Base-by-base conservation (phyloP, 2,797 vertebrate species). In the Pseudochaenichthys georgianus region DNA sequence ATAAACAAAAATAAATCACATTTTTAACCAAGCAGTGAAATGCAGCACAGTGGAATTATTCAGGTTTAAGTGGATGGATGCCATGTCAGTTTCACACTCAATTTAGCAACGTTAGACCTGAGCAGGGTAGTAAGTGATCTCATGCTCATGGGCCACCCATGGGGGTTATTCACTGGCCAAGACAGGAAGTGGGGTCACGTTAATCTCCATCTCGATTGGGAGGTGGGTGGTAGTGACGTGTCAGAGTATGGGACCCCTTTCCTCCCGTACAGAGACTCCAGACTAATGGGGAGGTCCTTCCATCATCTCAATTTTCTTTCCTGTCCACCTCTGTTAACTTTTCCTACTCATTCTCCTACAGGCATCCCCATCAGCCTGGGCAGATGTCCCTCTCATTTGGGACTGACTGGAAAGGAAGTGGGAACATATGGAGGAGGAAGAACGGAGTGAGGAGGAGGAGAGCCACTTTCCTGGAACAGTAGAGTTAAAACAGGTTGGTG, bases 361-460 rank as follows among this genome's bases (percentile, higher is more conserved):
- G 85, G 84, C 85, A 77, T 76, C 84, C 82, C 85, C 80, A 75
- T 85, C 82, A 50, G 77, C 76, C 77, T 51, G 86, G 81, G 91
- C 87, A 93, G 89, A 93, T 92, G 91, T 93, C 87, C 83, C 84
- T 89, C 86, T 91, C 90, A 91, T 92, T 90, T 88, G 75, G 84
- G 85, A 78, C 80, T 90, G 76, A 87, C 91, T 90, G 82, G 80
- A 89, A 85, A 88, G 89, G 90, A 89, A 92, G 90, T 86, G 78
- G 81, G 83, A 92, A 92, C 91, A 93, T 92, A 88, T 93, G 92
- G 90, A 76, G 47, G 73, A 77, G 74, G 78, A 77, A 77, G 77
- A 85, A 77, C 43, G 59, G 60, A 81, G 79, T 77, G 46, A 72
- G 84, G 78, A 81, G 81, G 87, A 87, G 81, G 81, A 86, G 88